phyloP scores from a whole-genome alignment of 2,113 vertebrate species.

The Percopsis transmontana region DNA sequence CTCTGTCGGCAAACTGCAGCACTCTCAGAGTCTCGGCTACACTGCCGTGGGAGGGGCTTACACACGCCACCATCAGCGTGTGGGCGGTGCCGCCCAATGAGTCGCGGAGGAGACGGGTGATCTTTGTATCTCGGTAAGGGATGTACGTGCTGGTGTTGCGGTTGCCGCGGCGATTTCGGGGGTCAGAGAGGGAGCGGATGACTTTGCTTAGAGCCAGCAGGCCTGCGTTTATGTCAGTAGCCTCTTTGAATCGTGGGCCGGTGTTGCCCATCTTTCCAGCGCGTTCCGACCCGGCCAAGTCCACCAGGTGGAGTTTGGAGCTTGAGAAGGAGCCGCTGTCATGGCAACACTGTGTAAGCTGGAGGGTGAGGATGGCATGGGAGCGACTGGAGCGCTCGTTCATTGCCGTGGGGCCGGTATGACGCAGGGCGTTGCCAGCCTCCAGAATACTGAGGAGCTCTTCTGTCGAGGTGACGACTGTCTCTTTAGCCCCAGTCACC shows the following conservation, averaged over 20 bases:
- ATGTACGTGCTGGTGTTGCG: slow-evolving; percentile 65
- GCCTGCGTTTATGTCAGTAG: slow-evolving; percentile 86
- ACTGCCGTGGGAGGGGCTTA: slow-evolving; percentile 86
- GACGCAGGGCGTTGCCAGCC: slow-evolving; percentile 83
- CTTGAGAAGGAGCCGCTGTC: slow-evolving; percentile 29
- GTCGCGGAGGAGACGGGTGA: slow-evolving; percentile 91
- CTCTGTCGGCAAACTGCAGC: slow-evolving; percentile 87
- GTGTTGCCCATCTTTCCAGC: slow-evolving; percentile 87
- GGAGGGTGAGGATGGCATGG: slow-evolving; percentile 88
- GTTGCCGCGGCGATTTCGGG: slow-evolving; percentile 69
- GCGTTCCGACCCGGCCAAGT: slow-evolving; percentile 89
- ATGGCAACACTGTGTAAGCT: slow-evolving; percentile 71
- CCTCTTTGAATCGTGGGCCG: slow-evolving; percentile 86
- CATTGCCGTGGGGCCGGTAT: slow-evolving; percentile 82
- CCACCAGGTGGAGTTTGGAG: slow-evolving; percentile 92
- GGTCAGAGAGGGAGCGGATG: slow-evolving; percentile 88
- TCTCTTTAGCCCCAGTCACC: slow-evolving; percentile 87
- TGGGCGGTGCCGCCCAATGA: slow-evolving; percentile 90
- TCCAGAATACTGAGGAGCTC: slow-evolving; percentile 84
- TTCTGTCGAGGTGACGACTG: slow-evolving; percentile 79
- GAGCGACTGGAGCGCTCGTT: slow-evolving; percentile 90
- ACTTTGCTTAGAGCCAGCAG: slow-evolving; percentile 89
- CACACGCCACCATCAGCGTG: slow-evolving; percentile 89
- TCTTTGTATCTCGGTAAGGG: slow-evolving; percentile 90
- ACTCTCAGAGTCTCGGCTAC: slow-evolving; percentile 87